A percentile compares a stretch with the other conserved stretches of the same genome.
These are phyloP conservation scores for Heliconius hewitsoni DNA, from an alignment of 1,140 invertebrate species.

Conservation along the genomic window DNA sequence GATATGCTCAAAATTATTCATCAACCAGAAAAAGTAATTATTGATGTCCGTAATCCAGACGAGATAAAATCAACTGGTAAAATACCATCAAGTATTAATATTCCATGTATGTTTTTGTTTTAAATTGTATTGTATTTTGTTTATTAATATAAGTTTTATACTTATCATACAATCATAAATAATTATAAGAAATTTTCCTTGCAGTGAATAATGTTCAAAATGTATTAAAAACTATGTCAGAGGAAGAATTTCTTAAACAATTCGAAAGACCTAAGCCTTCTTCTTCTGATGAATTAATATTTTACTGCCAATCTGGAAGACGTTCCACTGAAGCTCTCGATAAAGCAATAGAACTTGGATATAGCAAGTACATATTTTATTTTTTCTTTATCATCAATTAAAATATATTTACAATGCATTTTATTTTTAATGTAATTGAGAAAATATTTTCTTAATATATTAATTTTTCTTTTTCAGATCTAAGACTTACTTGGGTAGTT, in stretches of 20 bases:
- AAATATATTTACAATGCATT: background rate
- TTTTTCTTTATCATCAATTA: too few relatives aligned
- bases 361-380: constrained; percentile 70
- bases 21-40: constrained; percentile 77
- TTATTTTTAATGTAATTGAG: constrained; percentile 8
- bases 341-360: constrained; percentile 78
- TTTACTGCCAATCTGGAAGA: constrained; percentile 81
- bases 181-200: constrained; percentile 38
- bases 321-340: constrained; percentile 80
- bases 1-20: constrained; percentile 44
- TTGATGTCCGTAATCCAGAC: constrained; percentile 86
- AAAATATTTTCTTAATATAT: background rate
- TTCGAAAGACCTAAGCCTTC: constrained; percentile 78
- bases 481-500: constrained; percentile 94
- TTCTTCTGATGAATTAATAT: constrained; percentile 78
- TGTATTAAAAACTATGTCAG: constrained; percentile 70
- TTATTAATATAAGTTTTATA: background rate
- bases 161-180: background rate
- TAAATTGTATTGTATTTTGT: background rate
- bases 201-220: constrained; percentile 76
- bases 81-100: constrained; percentile 86
- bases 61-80: constrained; percentile 85
- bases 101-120: constrained; percentile 81
- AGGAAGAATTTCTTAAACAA: constrained; percentile 74
- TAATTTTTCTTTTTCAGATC: constrained; percentile 84